phyloP scores from a whole-genome alignment of 2,113 vertebrate species.

The Dinomys branickii region DNA sequence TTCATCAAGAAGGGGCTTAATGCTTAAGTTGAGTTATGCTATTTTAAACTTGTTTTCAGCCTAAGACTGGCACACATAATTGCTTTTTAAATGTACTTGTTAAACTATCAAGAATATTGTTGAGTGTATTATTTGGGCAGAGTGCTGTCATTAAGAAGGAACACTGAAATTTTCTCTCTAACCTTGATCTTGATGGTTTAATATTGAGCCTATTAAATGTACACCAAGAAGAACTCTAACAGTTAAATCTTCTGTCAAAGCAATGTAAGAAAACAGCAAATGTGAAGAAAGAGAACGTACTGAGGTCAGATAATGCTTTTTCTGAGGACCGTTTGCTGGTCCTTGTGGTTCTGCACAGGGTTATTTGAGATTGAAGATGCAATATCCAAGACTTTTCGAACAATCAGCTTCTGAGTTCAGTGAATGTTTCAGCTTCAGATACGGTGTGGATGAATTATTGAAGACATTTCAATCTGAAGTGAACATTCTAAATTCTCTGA shows the following conservation, averaged over 20 bases:
- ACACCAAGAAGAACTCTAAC: constrained; percentile 23
- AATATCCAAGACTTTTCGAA: background rate
- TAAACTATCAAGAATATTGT: constrained; percentile 59
- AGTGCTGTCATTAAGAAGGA: constrained; percentile 34
- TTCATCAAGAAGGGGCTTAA: constrained; percentile 66
- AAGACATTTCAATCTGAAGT: constrained; percentile 28
- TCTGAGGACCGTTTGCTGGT: constrained; percentile 20
- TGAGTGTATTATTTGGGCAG: constrained; percentile 26
- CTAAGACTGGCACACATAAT: constrained; percentile 50
- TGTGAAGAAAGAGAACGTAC: constrained; percentile 34
- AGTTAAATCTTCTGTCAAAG: constrained; percentile 62
- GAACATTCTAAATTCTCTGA: constrained; percentile 48
- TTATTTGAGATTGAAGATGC: constrained; percentile 9
- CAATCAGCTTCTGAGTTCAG: constrained; percentile 46
- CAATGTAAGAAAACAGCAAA: constrained; percentile 59
- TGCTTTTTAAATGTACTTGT: constrained; percentile 64
- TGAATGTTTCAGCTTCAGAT: constrained; percentile 1
- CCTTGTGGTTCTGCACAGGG: background rate
- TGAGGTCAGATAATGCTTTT: constrained; percentile 24
- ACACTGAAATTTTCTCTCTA: constrained; percentile 54
- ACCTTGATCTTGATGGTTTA: constrained; percentile 44
- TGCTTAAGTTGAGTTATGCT: constrained; percentile 7
- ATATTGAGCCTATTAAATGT: constrained; percentile 54
- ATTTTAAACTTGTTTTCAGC: constrained; percentile 68
- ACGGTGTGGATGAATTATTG: background rate